These are phyloP conservation scores for Hiodon tergisus DNA, from an alignment of 2,113 vertebrate species.

Conservation along the genomic window DNA sequence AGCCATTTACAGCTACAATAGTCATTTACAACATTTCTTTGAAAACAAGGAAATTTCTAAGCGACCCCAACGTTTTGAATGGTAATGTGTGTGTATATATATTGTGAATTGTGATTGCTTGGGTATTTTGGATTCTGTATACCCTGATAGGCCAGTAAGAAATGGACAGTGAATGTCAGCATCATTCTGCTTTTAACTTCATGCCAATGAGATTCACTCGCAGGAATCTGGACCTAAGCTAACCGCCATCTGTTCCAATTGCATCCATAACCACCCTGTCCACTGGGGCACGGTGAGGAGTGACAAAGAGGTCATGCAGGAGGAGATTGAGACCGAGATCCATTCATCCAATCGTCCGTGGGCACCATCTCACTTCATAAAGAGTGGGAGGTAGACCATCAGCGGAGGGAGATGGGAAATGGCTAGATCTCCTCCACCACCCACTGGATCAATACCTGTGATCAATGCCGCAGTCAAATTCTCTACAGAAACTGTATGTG, in stretches of 20 bases:
- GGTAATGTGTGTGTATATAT: too few species aligned
- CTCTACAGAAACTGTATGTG: neutral
- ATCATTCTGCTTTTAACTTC: constrained; percentile 6
- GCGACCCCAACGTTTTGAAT: too few species aligned
- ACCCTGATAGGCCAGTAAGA: neutral
- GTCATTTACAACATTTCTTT: too few species aligned
- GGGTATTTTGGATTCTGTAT: neutral
- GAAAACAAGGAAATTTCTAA: too few species aligned
- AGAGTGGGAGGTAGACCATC: neutral
- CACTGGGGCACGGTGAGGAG: too few species aligned
- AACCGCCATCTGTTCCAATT: too few species aligned
- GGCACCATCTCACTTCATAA: neutral
- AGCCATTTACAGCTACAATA: too few species aligned
- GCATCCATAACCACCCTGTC: too few species aligned
- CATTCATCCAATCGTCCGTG: neutral
- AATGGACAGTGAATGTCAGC: neutral
- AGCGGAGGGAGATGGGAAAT: neutral
- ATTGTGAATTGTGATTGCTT: too few species aligned
- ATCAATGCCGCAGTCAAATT: constrained; percentile 14
- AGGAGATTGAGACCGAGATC: too few species aligned
- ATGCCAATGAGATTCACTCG: neutral
- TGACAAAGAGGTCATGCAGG: too few species aligned
- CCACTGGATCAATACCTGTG: constrained; percentile 19
- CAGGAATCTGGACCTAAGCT: neutral
- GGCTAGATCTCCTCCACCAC: neutral